Evolutionary conservation across 2,888 invertebrate genomes (phyloP).

Genomic region (Oscheius sp.): DNA sequence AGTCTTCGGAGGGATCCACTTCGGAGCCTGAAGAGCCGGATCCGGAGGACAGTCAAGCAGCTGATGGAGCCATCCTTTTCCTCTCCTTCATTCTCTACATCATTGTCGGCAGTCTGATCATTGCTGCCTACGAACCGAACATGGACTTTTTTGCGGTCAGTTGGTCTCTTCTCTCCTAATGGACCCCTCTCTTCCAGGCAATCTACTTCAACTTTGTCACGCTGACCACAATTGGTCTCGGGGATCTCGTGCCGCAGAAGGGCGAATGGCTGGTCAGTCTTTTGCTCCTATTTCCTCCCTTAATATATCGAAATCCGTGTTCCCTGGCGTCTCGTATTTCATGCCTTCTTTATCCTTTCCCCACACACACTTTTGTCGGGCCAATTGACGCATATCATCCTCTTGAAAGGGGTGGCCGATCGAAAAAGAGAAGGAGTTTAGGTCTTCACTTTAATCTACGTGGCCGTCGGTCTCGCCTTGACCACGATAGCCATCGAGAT

Average conservation of each 20-base stretch:
- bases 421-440: slow-evolving; percentile 36
- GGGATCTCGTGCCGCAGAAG: slow-evolving; percentile 69
- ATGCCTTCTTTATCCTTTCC: slow-evolving; percentile 5
- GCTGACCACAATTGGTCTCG: slow-evolving; percentile 68
- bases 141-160: slow-evolving; percentile 66
- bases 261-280: slow-evolving; percentile 49
- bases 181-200: slow-evolving; percentile 44
- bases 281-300: background rate
- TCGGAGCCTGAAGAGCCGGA: slow-evolving; percentile 10
- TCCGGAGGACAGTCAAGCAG: slow-evolving; percentile 25
- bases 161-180: background rate
- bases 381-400: no score
- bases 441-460: slow-evolving; percentile 65
- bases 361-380: background rate
- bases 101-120: slow-evolving; percentile 63
- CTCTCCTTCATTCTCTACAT: slow-evolving; percentile 68
- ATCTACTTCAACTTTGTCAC: slow-evolving; percentile 72
- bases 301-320: background rate
- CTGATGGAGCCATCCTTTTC: slow-evolving; percentile 62
- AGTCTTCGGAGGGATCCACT: slow-evolving; percentile 9
- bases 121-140: slow-evolving; percentile 66
- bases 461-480: slow-evolving; percentile 67
- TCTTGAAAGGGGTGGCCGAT: no score
- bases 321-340: slow-evolving; percentile 15
- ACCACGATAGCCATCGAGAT: slow-evolving; percentile 72